Evolutionary conservation across 2,888 invertebrate genomes (phyloP).

Genomic region (Villa cingulata): DNA sequence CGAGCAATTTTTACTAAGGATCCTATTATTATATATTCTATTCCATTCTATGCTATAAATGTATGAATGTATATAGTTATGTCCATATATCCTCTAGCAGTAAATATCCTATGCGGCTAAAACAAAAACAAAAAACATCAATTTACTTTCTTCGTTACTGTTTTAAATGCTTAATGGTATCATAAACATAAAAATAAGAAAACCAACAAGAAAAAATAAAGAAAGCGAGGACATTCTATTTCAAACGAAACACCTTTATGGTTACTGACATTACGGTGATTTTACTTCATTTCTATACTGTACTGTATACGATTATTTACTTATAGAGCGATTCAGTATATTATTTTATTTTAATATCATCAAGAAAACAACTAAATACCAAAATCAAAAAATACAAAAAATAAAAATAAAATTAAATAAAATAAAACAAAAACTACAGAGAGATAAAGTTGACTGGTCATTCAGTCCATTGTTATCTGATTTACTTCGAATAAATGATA

Average conservation of each 20-base stretch:
- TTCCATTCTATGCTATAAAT: conserved; percentile 5
- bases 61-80: too few relatives aligned
- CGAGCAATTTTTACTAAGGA: conserved; percentile 11
- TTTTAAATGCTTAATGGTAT: not conserved
- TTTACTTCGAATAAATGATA: conserved; percentile 28
- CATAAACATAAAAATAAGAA: not conserved
- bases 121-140: not conserved
- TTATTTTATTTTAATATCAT: too few relatives aligned
- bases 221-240: conserved; percentile 4
- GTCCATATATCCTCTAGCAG: too few relatives aligned
- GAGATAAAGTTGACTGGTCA: conserved; percentile 8
- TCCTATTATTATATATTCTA: conserved; percentile 1
- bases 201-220: not conserved
- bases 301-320: conserved; percentile 7
- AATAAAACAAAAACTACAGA: too few relatives aligned
- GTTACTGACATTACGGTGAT: conserved; percentile 4
- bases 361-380: too few relatives aligned
- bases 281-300: not conserved
- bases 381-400: too few relatives aligned
- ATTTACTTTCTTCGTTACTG: not conserved
- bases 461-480: conserved; percentile 15
- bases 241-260: conserved; percentile 11
- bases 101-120: conserved; percentile 10
- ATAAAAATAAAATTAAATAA: too few relatives aligned
- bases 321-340: too few relatives aligned